phyloP scores from a whole-genome alignment of 2,797 vertebrate species.

The Gallinago stenura region DNA sequence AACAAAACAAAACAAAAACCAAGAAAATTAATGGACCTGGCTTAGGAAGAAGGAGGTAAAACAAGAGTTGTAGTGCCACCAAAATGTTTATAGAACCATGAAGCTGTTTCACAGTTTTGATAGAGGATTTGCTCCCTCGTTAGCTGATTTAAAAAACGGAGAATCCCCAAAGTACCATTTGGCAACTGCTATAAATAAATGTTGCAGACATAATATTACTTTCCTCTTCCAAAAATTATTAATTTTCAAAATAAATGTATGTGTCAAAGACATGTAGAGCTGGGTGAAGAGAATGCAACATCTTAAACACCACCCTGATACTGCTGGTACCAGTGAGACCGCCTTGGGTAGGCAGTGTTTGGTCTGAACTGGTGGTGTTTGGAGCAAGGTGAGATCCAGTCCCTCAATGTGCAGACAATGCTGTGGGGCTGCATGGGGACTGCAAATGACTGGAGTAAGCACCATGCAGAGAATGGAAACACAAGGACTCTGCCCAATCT shows the following conservation, averaged over 20 bases:
- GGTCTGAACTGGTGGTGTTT: not conserved
- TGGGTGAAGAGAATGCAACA: not conserved
- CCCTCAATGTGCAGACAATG: not conserved
- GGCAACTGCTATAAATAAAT: conserved; percentile 33
- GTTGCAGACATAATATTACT: not conserved
- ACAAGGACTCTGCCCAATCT: not conserved
- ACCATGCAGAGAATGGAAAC: accelerated
- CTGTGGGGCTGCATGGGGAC: accelerated
- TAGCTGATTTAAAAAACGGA: not conserved
- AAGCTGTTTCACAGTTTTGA: conserved; percentile 30
- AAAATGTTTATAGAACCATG: not conserved
- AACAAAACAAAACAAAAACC: not conserved
- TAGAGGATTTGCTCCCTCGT: not conserved
- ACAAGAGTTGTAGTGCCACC: not conserved
- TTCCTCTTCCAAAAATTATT: not conserved
- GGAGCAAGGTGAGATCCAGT: not conserved
- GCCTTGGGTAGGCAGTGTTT: accelerated
- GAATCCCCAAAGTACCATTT: not conserved
- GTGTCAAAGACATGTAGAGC: not conserved
- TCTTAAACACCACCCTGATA: not conserved
- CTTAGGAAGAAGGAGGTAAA: not conserved
- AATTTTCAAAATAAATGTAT: not conserved
- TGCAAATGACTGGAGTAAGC: not conserved
- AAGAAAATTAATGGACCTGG: not conserved
- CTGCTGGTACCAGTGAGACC: not conserved